These are phyloP conservation scores for Salmo trutta DNA, from an alignment of 2,797 vertebrate genomes.

Conservation along the genomic window DNA sequence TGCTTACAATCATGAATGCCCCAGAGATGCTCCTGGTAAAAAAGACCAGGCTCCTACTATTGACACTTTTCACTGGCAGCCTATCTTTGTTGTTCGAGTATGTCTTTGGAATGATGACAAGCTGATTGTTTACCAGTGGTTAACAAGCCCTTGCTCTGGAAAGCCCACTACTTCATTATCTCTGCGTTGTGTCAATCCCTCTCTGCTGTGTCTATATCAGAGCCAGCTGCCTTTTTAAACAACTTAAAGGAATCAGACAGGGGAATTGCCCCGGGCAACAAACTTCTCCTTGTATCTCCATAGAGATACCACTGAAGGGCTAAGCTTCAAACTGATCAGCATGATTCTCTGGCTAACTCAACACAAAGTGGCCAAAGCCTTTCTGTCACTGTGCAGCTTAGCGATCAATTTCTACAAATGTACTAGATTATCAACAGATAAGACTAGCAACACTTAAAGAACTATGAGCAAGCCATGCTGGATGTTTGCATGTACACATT, in stretches of 20 bases:
- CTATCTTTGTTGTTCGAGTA: conserved; percentile 13
- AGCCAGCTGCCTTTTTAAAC: conserved; percentile 34
- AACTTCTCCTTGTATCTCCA: conserved; percentile 11
- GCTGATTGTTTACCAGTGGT: conserved; percentile 34
- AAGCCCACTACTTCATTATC: conserved; percentile 37
- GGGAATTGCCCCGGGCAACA: conserved; percentile 26
- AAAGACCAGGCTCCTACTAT: not conserved
- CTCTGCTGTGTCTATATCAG: conserved; percentile 21
- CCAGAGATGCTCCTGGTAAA: not conserved
- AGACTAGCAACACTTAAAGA: too few relatives aligned
- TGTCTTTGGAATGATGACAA: conserved; percentile 26
- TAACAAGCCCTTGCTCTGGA: conserved; percentile 22
- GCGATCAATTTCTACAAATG: not conserved
- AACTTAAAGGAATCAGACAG: conserved; percentile 24
- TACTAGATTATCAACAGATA: not conserved
- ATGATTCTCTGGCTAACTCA: not conserved
- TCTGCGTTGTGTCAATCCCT: conserved; percentile 41
- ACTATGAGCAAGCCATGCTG: not conserved
- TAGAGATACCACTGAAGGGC: not conserved
- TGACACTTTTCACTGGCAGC: not conserved
- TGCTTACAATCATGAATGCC: not conserved
- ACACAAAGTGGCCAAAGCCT: not conserved
- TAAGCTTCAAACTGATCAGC: not conserved
- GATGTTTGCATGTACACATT: not conserved
- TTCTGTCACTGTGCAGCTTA: not conserved